These are phyloP conservation scores for Aporophyla nigra DNA, from an alignment of 2,888 invertebrate genomes.

Conservation along the genomic window DNA sequence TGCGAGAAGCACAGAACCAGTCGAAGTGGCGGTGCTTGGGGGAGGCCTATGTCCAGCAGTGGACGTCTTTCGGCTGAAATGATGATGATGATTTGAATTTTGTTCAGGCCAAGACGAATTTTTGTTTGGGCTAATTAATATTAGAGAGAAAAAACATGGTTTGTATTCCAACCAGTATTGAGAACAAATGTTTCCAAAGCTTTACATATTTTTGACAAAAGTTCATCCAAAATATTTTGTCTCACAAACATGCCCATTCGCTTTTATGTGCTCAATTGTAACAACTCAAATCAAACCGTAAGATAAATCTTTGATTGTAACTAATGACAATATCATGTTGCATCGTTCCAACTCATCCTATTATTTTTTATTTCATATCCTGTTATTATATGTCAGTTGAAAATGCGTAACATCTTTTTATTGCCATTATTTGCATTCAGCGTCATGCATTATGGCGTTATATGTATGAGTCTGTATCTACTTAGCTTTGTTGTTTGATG, in stretches of 20 bases:
- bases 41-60: too few species aligned
- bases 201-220: not conserved
- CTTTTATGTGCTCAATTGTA: constrained; percentile 59
- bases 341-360: constrained; percentile 51
- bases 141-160: not conserved
- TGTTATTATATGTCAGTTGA: constrained; percentile 56
- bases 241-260: constrained; percentile 39
- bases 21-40: too few species aligned
- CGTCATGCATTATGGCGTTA: constrained; percentile 3
- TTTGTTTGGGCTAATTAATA: not conserved
- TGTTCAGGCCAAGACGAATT: not conserved
- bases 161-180: too few species aligned
- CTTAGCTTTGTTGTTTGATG: not conserved
- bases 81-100: too few species aligned
- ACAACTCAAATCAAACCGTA: constrained; percentile 57
- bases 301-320: constrained; percentile 67
- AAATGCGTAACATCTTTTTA: constrained; percentile 43
- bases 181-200: too few species aligned
- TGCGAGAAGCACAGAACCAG: too few species aligned
- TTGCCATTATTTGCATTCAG: constrained; percentile 31
- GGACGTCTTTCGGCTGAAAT: too few species aligned
- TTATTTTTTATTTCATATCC: constrained; percentile 65
- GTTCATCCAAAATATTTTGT: constrained; percentile 14
- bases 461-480: not conserved
- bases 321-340: constrained; percentile 61